Evolutionary conservation across 2,797 vertebrate species (phyloP), one percentile per base, ranked within the genome.

Genomic region (Halcyon chelicuti): DNA sequence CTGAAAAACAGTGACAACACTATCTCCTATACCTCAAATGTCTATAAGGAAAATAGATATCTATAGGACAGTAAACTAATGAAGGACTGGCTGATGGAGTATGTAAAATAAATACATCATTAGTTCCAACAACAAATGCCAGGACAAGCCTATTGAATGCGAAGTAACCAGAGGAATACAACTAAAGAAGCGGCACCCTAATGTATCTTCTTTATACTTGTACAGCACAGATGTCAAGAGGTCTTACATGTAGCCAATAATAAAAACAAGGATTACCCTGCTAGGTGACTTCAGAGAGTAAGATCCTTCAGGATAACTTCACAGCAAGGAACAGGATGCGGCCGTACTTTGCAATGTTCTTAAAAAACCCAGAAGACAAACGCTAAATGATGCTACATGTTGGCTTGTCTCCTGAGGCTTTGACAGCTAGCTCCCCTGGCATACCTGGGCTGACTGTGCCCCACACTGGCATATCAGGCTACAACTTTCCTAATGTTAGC

Each of bases 341-440:
- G 25, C 8, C 19, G 35, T 86, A 26, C 29, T 70, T 80, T 37
- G 8, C 23, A 75, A n/a, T 0, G 0, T 20, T 25, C 14, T 74
- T 75, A 29, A 58, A 87, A 85, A 55, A n/a, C 7, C 66, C 46
- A 68, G 54, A 39, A 52, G 11, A 58, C 17, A 67, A 88, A 74
- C 57, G 25, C 13, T 54, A 23, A 70, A 29, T 0, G 0, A 17
- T 46, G 52, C 40, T 60, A 31, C 23, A 7, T 0, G 0, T 10
- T 37, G 31, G 12, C 14, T 75, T 75, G 22, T 72, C 11, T 31
- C 29, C 26, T 28, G 25, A 66, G 11, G 12, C 28, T 70, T 3
- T 57, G 40, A 39, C 47, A 57, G 8, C 4, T 0, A 0, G 7
- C 2, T 73, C 7, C n/a, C 44, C 23, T 49, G 29, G 62, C 0